A percentile compares a stretch with the other conserved stretches of the same genome.
Evolutionary conservation across 2,888 invertebrate species (phyloP).

Genomic region (Hybos culiciformis): DNA sequence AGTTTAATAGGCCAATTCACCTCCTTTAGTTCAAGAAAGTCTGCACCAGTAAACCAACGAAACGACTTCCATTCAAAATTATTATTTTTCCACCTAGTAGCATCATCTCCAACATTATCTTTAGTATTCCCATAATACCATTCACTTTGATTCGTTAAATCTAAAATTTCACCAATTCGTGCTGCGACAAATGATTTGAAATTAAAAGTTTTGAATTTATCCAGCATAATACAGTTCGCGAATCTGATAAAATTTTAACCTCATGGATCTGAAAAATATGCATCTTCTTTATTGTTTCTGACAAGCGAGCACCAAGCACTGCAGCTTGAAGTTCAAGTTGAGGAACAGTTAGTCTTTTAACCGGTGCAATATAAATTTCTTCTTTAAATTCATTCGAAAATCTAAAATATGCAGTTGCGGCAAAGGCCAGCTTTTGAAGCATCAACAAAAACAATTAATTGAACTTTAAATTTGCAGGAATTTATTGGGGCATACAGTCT

Average conservation of each 20-base stretch:
- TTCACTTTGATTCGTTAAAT: not conserved
- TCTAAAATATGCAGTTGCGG: constrained; percentile 6
- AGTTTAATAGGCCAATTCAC: constrained; percentile 1
- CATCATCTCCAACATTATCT: constrained; percentile 8
- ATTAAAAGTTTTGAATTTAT: constrained; percentile 3
- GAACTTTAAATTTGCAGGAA: not conserved
- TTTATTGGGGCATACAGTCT: not conserved
- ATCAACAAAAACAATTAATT: constrained; percentile 5
- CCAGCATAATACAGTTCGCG: constrained; percentile 3
- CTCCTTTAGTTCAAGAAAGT: not conserved
- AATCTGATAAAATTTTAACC: constrained; percentile 7
- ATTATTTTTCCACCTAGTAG: not conserved
- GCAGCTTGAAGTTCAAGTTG: no score
- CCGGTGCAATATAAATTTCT: not conserved
- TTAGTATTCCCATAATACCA: not conserved
- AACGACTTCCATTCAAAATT: not conserved
- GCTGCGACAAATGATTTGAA: constrained; percentile 1
- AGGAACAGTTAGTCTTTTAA: no score
- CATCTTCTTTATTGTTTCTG: no score
- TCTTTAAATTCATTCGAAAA: constrained; percentile 1
- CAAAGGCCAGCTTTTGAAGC: constrained; percentile 6
- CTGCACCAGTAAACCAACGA: not conserved
- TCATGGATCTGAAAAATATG: constrained; percentile 1
- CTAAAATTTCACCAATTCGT: constrained; percentile 4
- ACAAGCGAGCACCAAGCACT: no score